These are phyloP conservation scores for Meandrusa payeni DNA, from an alignment of 2,888 invertebrate genomes.

Conservation along the genomic window DNA sequence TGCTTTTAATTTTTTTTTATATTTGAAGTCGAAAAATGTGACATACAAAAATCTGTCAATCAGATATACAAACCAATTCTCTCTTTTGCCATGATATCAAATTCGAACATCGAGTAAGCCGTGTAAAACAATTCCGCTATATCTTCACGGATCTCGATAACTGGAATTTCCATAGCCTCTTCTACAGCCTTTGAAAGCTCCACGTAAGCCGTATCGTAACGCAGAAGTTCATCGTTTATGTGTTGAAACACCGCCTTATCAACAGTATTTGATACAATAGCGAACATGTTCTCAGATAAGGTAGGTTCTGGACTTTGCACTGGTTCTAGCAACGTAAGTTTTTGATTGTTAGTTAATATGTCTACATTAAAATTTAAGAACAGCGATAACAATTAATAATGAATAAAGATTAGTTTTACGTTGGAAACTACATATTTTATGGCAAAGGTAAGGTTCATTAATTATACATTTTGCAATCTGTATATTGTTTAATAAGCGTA, in stretches of 20 bases:
- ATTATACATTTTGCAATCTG: too few species aligned
- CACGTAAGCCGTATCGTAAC: conserved; percentile 64
- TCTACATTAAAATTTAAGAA: too few species aligned
- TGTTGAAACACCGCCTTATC: conserved; percentile 58
- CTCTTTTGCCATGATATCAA: conserved; percentile 55
- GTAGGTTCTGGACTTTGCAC: conserved; percentile 56
- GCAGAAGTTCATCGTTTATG: conserved; percentile 47
- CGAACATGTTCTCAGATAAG: conserved; percentile 47
- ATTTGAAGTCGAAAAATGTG: too few species aligned
- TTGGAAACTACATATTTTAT: too few species aligned
- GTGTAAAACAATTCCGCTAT: conserved; percentile 49
- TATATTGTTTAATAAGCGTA: too few species aligned
- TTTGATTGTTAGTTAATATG: too few species aligned
- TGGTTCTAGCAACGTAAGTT: conserved; percentile 47
- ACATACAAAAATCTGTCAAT: too few species aligned
- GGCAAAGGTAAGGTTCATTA: too few species aligned
- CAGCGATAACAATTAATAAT: too few species aligned
- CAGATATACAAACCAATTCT: conserved; percentile 45
- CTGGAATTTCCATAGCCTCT: conserved; percentile 67
- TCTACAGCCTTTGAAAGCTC: conserved; percentile 59
- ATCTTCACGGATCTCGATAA: conserved; percentile 53
- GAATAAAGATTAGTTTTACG: too few species aligned
- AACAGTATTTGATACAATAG: conserved; percentile 49
- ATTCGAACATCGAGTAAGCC: conserved; percentile 54
- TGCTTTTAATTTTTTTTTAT: too few species aligned